phyloP scores from a whole-genome alignment of 2,797 vertebrate species.

The Peromyscus aztecus region DNA sequence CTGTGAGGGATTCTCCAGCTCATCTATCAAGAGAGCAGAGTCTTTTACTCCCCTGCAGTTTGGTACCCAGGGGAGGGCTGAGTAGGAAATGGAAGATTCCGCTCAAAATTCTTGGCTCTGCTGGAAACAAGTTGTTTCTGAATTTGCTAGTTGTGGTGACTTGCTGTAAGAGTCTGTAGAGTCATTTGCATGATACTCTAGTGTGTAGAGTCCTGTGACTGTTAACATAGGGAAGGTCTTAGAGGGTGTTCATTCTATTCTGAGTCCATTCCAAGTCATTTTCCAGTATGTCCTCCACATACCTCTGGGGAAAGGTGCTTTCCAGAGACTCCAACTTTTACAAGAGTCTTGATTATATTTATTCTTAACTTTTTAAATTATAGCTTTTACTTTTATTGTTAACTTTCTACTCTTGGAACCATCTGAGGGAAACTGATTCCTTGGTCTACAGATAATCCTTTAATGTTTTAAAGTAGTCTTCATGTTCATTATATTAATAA shows the following conservation, averaged over 20 bases:
- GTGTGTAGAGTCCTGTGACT: background rate
- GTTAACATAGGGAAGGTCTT: background rate
- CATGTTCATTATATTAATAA: background rate
- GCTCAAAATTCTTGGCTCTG: slow-evolving; percentile 47
- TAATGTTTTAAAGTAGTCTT: background rate
- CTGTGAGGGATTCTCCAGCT: slow-evolving; percentile 79
- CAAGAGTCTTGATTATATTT: background rate
- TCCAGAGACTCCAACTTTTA: slow-evolving; percentile 9
- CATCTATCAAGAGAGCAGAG: slow-evolving; percentile 77
- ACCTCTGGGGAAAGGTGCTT: background rate
- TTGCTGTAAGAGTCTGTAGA: background rate
- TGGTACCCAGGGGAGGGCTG: slow-evolving; percentile 65
- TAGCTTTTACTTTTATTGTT: background rate
- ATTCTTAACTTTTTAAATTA: slow-evolving; percentile 9
- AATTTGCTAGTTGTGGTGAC: background rate
- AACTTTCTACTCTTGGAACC: background rate
- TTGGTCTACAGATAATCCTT: background rate
- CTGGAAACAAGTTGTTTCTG: background rate
- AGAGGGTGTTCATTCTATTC: background rate
- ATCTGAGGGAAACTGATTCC: background rate
- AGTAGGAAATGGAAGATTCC: slow-evolving; percentile 67
- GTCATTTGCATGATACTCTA: background rate
- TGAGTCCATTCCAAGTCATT: background rate
- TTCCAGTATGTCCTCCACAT: background rate
- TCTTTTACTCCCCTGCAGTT: slow-evolving; percentile 74